Evolutionary conservation across 1,140 invertebrate genomes (phyloP), one percentile per base, ranked within the genome.

Genomic region (Chironomus tepperi): DNA sequence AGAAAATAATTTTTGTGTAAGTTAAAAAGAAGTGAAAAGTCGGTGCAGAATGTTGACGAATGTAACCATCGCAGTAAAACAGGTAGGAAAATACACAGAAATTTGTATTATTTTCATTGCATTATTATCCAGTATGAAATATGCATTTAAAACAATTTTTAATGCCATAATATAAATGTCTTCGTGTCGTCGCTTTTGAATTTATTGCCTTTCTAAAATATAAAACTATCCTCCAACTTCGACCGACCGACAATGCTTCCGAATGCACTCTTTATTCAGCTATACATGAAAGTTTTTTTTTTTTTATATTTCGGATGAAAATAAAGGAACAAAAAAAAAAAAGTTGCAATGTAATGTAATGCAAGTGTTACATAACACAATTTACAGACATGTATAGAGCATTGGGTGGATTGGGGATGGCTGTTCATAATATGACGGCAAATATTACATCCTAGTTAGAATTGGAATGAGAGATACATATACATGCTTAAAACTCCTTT

Each of bases 101-200:
- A 34, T 34, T 34, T 34, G 1, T 34, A 5, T 34, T 34, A 34
- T 34, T 34, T 34, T 34, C 24, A 34, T 34, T 57, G 12, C 47
- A 57, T 57, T n/a, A 57, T 57, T 57, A 9, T 47, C 43, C 15
- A 12, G 12, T 57, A n/a, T 57, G 47, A 15, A 12, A 57, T 57
- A 15, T 57, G 47, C 12, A 57, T 57, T 57, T 57, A 57, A 57
- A 57, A 57, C n/a, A 57, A 57, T 57, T 57, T n/a, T 57, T 57
- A 57, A 57, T 57, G 47, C 47, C 47, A 57, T 57, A 57, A 57
- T 57, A 57, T 57, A 57, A 57, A 57, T 57, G 47, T 57, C 47
- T 57, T 57, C 47, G 12, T 57, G 47, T 57, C 47, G 47, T 57
- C 47, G 47, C 47, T 57, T 57, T 57, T 57, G 47, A 57, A 57